Conservation (phyloP, 2,888 invertebrate genomes). For the Rhamnusium bicolor region DNA sequence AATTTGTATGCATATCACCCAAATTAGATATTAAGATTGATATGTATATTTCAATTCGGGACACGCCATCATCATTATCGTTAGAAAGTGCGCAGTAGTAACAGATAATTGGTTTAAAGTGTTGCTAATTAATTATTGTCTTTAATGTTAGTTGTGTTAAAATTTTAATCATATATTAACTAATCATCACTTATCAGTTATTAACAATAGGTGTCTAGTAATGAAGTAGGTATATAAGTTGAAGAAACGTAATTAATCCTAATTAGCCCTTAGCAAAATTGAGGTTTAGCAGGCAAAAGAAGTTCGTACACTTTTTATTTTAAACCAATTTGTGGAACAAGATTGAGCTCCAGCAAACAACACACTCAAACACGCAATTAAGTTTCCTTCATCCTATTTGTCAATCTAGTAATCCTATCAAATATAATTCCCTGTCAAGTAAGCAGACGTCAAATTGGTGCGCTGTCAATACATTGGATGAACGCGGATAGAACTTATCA, state of each 20-base stretch:
- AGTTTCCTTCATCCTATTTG: slow-evolving; percentile 69
- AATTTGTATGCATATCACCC: background rate
- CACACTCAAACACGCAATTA: slow-evolving; percentile 66
- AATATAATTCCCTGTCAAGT: slow-evolving; percentile 68
- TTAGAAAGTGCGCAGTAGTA: too few relatives aligned
- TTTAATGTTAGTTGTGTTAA: too few relatives aligned
- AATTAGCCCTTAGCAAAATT: slow-evolving; percentile 21
- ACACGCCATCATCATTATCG: too few relatives aligned
- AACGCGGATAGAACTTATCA: slow-evolving; percentile 44
- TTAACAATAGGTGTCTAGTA: too few relatives aligned
- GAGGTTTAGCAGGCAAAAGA: background rate
- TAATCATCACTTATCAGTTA: too few relatives aligned
- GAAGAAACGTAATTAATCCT: background rate
- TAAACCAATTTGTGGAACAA: slow-evolving; percentile 57
- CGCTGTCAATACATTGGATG: slow-evolving; percentile 64
- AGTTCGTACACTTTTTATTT: slow-evolving; percentile 42
- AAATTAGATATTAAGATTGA: too few relatives aligned
- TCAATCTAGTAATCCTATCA: slow-evolving; percentile 70
- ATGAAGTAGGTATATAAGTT: too few relatives aligned
- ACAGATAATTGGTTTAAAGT: too few relatives aligned
- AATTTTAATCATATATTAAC: too few relatives aligned
- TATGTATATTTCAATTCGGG: too few relatives aligned
- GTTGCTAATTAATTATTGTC: too few relatives aligned
- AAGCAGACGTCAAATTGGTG: slow-evolving; percentile 68
- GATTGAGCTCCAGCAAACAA: slow-evolving; percentile 41